Evolutionary conservation across 2,113 vertebrate species (phyloP).

Genomic region (Cynocephalus volans): DNA sequence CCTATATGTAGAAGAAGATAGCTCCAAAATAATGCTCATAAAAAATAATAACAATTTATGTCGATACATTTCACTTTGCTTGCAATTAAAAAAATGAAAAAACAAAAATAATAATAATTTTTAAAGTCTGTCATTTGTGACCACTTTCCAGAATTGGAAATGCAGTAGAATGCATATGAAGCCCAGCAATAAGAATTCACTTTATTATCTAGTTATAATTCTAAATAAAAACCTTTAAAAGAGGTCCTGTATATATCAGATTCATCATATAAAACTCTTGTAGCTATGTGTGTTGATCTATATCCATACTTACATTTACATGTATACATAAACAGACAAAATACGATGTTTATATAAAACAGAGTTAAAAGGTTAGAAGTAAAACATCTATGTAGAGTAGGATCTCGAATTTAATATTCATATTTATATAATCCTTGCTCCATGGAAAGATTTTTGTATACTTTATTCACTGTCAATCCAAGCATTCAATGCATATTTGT

Average conservation of each 20-base stretch:
- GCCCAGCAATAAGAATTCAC: neutral
- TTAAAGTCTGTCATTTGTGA: neutral
- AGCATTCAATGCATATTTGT: neutral
- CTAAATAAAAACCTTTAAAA: neutral
- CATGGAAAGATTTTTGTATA: neutral
- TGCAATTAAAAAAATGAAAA: too few species aligned
- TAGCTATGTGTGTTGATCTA: neutral
- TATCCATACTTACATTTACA: neutral
- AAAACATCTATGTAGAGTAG: neutral
- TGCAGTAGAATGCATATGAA: neutral
- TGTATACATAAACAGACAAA: too few species aligned
- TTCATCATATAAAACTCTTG: neutral
- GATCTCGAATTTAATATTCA: neutral
- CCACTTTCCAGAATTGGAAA: neutral
- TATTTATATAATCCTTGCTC: neutral
- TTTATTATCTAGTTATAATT: neutral
- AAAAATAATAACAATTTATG: neutral
- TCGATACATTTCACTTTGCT: too few species aligned
- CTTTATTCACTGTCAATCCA: neutral
- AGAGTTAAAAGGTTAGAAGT: neutral
- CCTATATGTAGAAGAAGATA: neutral
- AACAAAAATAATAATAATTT: neutral
- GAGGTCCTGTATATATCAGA: neutral
- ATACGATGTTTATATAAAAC: neutral
- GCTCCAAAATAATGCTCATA: neutral